Base-by-base conservation (phyloP, 1,140 invertebrate species). In the Thalassaphorura encarpata region DNA sequence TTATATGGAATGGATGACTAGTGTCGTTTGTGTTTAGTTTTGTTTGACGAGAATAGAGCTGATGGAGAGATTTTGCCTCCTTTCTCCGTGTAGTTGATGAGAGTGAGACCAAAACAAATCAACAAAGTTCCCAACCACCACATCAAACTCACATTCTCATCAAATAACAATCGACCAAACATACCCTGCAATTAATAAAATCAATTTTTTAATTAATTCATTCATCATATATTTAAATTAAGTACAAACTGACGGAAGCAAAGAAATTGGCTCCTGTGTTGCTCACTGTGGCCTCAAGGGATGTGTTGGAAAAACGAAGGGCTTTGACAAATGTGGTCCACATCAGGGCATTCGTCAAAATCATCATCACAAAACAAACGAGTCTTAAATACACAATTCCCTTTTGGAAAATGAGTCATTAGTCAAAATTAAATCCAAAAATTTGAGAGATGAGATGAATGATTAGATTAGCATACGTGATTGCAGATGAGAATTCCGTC, bases 261-360 rank as follows among this genome's bases (percentile, higher is more conserved):
- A 73, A 67, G 54, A 75, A 74, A 65, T 74, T 74, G 4, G 72
- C 70, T 40, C 71, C 72, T 28, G 70, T 71, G 56, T 73, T 75
- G 16, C 68, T 71, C 1, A 73, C 67, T 24, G 73, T 71, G 2
- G 72, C 72, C 61, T 73, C 71, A 16, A 75, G 45, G 6, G 71
- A 70, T 28, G 72, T 71, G 15, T 67, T 59, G 54, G 69, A 71
- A 28, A 60, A 59, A 21, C 69, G 63, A 21, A 75, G 60, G 2
- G 73, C 71, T 56, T 73, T 73, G 0, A 71, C 67, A 62, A 73
- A 73, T 6, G 67, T 64, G 40, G 69, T 69, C 68, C 70, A 72
- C 73, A 74, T 74, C 19, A 73, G 39, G n/a, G 64, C 64, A 67
- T 74, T 74, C 21, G 67, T 66, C 1, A 69, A 21, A 49, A 73